Percentiles rank a stretch among this genome's conserved stretches.
These are phyloP conservation scores for Mesocentrotus franciscanus DNA, from an alignment of 53 echinoderm and acorn worm genomes.

Conservation along the genomic window DNA sequence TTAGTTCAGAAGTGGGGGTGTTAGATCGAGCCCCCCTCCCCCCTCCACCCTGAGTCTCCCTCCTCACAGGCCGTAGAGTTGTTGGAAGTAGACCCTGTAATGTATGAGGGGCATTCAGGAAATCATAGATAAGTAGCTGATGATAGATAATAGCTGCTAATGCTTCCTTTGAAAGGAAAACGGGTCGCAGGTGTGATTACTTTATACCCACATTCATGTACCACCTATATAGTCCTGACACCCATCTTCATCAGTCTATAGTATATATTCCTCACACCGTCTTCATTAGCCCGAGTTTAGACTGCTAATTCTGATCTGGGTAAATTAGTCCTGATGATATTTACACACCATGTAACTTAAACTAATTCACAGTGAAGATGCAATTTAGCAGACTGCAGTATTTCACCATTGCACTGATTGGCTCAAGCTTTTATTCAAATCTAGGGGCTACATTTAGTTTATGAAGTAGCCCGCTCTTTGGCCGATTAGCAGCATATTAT, in stretches of 20 bases:
- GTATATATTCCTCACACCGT: neutral
- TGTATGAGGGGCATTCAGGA: slow-evolving; percentile 25
- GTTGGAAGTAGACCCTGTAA: neutral
- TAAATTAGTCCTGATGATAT: too few relatives aligned
- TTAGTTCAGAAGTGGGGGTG: neutral
- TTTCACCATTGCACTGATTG: too few relatives aligned
- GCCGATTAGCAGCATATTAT: too few relatives aligned
- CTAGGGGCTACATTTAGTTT: too few relatives aligned
- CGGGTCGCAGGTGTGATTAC: neutral
- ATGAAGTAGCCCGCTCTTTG: too few relatives aligned
- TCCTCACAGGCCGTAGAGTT: neutral
- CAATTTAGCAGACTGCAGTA: too few relatives aligned
- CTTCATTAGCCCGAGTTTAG: neutral
- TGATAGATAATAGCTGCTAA: slow-evolving; percentile 12
- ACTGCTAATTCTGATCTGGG: too few relatives aligned
- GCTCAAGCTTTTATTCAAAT: too few relatives aligned
- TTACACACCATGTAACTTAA: too few relatives aligned
- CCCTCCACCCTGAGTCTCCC: neutral
- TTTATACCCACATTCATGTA: slow-evolving; percentile 12
- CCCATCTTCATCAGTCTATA: neutral
- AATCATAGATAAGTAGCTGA: slow-evolving; percentile 13
- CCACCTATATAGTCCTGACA: neutral
- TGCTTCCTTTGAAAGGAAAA: slow-evolving; percentile 31
- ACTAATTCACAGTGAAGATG: too few relatives aligned
- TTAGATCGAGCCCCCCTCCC: neutral